A percentile compares a stretch with the other conserved stretches of the same genome.
Conservation (phyloP, 2,888 invertebrate genomes). For the Aradus depressus region DNA sequence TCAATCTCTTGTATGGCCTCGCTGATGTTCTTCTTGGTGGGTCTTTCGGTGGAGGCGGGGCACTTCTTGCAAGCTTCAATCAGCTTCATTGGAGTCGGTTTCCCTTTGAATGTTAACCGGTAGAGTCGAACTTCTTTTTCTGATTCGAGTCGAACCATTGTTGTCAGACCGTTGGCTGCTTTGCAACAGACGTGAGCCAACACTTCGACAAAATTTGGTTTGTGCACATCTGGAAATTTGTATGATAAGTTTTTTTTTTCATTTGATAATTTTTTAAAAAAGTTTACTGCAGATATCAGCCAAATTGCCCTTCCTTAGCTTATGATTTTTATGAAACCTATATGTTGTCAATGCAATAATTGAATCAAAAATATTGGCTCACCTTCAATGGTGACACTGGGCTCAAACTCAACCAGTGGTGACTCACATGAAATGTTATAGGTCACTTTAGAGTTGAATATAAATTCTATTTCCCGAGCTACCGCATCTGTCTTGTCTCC, state of each 20-base stretch:
- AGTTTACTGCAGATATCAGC: too few species aligned
- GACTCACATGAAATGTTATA: constrained; percentile 29
- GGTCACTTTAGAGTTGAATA: constrained; percentile 32
- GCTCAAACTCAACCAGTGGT: constrained; percentile 2
- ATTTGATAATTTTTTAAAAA: neutral
- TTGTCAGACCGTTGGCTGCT: neutral
- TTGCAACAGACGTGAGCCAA: constrained; percentile 9
- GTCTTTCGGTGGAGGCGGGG: too few species aligned
- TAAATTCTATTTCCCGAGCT: constrained; percentile 32
- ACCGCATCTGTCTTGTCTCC: constrained; percentile 30
- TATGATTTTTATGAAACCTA: too few species aligned
- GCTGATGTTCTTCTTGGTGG: too few species aligned
- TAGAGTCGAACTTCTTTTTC: constrained; percentile 11
- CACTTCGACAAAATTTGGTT: neutral
- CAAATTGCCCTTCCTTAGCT: too few species aligned
- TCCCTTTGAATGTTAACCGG: neutral
- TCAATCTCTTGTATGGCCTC: too few species aligned
- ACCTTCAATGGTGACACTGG: constrained; percentile 14
- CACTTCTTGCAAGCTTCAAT: too few species aligned
- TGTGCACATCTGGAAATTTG: constrained; percentile 9
- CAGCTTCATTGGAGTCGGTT: too few species aligned
- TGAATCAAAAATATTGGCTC: too few species aligned
- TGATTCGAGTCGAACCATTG: constrained; percentile 5
- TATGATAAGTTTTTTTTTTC: neutral
- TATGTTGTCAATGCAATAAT: too few species aligned